A percentile compares a stretch with the other conserved stretches of the same genome.
These are phyloP conservation scores for Melipona bicolor DNA, from an alignment of 2,888 invertebrate species.

Conservation along the genomic window DNA sequence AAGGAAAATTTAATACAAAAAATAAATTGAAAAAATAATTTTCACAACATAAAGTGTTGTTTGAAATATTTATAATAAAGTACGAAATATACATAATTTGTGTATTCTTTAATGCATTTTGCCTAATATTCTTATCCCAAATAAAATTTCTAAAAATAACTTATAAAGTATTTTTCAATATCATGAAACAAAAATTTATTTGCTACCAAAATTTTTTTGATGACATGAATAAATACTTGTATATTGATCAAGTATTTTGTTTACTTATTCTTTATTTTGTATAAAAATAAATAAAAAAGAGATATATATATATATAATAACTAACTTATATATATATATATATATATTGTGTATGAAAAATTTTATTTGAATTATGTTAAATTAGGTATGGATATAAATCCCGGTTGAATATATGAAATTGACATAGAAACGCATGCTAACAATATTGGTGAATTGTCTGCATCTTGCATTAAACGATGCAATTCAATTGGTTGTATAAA, in stretches of 20 bases:
- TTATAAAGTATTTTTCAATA: not conserved
- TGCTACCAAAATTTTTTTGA: not conserved
- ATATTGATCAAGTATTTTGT: not conserved
- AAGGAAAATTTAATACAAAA: constrained; percentile 22
- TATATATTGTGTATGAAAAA: constrained; percentile 30
- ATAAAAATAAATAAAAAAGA: constrained; percentile 28
- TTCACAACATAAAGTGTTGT: constrained; percentile 56
- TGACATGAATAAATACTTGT: not conserved
- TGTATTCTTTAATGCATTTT: constrained; percentile 13
- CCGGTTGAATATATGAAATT: constrained; percentile 79
- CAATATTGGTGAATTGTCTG: constrained; percentile 76
- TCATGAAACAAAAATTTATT: not conserved
- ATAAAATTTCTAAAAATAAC: not conserved
- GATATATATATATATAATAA: not conserved
- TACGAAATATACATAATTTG: constrained; percentile 43
- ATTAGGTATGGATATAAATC: constrained; percentile 78
- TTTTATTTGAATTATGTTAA: constrained; percentile 65
- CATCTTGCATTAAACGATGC: constrained; percentile 78
- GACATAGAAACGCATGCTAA: constrained; percentile 79
- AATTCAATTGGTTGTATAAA: constrained; percentile 77
- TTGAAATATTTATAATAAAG: constrained; percentile 69
- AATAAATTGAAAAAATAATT: constrained; percentile 40
- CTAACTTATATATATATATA: not conserved
- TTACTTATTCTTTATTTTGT: not conserved
- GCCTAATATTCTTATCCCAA: constrained; percentile 10